phyloP scores from a whole-genome alignment of 2,113 vertebrate genomes.

The Dendropsophus ebraccatus region DNA sequence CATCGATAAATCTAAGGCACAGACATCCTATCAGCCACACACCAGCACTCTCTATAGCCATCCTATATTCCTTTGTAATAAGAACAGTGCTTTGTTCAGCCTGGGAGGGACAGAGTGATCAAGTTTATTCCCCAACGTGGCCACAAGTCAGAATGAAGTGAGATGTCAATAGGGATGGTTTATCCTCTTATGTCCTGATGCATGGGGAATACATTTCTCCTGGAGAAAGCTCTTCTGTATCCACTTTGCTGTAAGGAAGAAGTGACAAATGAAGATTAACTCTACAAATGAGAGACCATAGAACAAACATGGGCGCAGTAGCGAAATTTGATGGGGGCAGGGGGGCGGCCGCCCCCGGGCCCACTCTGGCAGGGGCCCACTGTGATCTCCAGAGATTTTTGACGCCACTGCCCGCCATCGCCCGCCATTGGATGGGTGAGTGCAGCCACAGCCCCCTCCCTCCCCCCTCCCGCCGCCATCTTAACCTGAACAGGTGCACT shows the following conservation, averaged over 20 bases:
- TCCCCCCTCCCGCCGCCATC: no score
- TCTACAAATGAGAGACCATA: slow-evolving; percentile 24
- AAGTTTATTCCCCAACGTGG: slow-evolving; percentile 13
- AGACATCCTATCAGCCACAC: not conserved
- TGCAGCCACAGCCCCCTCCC: no score
- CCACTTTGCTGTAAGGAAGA: slow-evolving; percentile 10
- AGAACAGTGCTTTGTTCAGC: not conserved
- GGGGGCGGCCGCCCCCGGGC: no score
- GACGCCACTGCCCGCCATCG: no score
- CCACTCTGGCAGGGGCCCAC: no score
- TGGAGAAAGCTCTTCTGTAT: not conserved
- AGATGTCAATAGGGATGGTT: slow-evolving; percentile 28
- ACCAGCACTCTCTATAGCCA: not conserved
- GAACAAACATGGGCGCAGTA: slow-evolving; percentile 2
- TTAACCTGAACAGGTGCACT: no score
- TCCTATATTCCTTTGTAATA: slow-evolving; percentile 23
- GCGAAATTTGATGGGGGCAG: no score
- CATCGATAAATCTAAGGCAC: not conserved
- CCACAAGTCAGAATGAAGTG: slow-evolving; percentile 29
- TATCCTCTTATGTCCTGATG: slow-evolving; percentile 4
- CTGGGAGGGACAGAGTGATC: slow-evolving; percentile 44
- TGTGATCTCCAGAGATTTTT: no score
- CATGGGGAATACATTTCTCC: not conserved
- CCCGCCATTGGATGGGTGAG: no score
- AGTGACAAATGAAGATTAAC: slow-evolving; percentile 45